phyloP scores from a whole-genome alignment of 2,113 vertebrate genomes.

The Anarhynchus alexandrinus region DNA sequence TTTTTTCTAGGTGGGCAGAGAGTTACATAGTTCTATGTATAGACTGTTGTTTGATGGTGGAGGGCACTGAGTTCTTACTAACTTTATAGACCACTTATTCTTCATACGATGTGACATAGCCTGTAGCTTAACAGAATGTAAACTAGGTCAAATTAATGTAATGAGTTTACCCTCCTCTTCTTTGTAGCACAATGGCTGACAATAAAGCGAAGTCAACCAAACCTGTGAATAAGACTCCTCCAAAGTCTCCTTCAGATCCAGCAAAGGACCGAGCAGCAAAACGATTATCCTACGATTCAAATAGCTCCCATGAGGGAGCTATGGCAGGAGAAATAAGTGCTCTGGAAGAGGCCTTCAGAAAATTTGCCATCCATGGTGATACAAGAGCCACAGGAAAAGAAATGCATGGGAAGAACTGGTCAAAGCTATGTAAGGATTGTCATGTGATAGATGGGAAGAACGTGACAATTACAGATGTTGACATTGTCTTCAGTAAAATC shows the following conservation, averaged over 20 bases:
- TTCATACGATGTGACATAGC: neutral
- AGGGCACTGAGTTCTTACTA: neutral
- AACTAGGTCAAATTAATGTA: neutral
- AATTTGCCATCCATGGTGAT: conserved; percentile 92
- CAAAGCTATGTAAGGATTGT: conserved; percentile 94
- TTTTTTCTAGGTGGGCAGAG: neutral
- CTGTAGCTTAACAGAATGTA: neutral
- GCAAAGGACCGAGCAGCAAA: conserved; percentile 66
- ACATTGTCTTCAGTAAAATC: conserved; percentile 98
- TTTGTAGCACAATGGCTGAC: conserved; percentile 73
- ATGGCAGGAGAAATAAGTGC: conserved; percentile 82
- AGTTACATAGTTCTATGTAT: neutral
- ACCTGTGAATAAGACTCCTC: conserved; percentile 63
- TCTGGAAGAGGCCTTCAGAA: conserved; percentile 90
- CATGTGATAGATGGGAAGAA: conserved; percentile 89
- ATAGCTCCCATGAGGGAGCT: conserved; percentile 83
- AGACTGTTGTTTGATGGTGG: neutral
- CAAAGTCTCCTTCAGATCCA: conserved; percentile 70
- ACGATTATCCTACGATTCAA: conserved; percentile 75
- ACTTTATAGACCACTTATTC: neutral
- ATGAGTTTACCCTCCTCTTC: neutral
- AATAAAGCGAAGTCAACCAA: conserved; percentile 58
- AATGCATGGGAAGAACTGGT: conserved; percentile 98
- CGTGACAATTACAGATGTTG: conserved; percentile 93
- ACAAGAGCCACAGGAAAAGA: conserved; percentile 90